A percentile compares a stretch with the other conserved stretches of the same genome.
Evolutionary conservation across 1,140 invertebrate genomes (phyloP).

Genomic region (Hermetia illucens): DNA sequence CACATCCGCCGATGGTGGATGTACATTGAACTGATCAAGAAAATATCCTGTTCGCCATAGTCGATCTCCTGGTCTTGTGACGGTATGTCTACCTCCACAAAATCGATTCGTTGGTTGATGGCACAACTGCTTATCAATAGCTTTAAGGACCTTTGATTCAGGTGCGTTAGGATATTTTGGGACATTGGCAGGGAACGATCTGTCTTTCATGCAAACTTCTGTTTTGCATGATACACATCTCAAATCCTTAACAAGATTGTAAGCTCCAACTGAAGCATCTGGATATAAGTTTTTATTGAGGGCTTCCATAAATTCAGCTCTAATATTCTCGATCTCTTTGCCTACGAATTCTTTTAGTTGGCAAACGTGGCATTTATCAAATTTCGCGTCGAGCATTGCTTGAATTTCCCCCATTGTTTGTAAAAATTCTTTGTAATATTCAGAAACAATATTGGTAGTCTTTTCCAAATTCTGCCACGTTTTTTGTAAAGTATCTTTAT

Average conservation of each 20-base stretch:
- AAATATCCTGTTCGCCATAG: background rate
- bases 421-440: conserved; percentile 17
- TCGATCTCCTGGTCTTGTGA: background rate
- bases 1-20: background rate
- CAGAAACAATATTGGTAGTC: too few species aligned
- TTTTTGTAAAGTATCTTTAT: too few species aligned
- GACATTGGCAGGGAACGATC: too few species aligned
- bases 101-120: background rate
- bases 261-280: too few species aligned
- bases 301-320: conserved; percentile 4
- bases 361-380: conserved; percentile 25
- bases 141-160: too few species aligned
- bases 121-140: too few species aligned
- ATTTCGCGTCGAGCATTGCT: conserved; percentile 26
- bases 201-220: too few species aligned
- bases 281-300: too few species aligned
- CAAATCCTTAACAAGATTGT: too few species aligned
- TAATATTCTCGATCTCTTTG: conserved; percentile 8
- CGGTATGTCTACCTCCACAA: background rate
- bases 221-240: conserved; percentile 16
- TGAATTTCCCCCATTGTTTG: conserved; percentile 27
- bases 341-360: conserved; percentile 23
- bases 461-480: too few species aligned
- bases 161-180: too few species aligned
- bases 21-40: background rate